Percentiles rank a stretch among this genome's conserved stretches.
Evolutionary conservation across 2,797 vertebrate species (phyloP).

Genomic region (Nasua narica): DNA sequence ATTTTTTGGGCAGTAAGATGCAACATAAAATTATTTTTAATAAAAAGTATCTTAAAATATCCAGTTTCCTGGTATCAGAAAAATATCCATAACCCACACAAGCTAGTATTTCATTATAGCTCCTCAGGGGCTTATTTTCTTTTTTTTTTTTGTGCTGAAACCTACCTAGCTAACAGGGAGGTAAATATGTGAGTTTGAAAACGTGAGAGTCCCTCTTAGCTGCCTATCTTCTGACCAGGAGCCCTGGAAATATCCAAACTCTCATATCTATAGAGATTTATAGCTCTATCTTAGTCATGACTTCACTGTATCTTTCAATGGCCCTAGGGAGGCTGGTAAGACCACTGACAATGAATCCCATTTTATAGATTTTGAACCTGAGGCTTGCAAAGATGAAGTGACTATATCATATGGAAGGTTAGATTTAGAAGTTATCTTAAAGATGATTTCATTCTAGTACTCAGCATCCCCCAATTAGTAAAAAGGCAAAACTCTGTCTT

Average conservation of each 20-base stretch:
- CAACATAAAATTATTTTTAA: constrained; percentile 15
- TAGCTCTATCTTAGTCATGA: not conserved
- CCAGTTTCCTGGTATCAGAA: not conserved
- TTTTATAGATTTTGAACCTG: constrained; percentile 45
- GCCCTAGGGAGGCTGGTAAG: not conserved
- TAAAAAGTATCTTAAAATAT: not conserved
- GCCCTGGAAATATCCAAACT: constrained; percentile 4
- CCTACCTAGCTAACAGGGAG: not conserved
- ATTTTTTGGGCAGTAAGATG: not conserved
- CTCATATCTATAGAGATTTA: not conserved
- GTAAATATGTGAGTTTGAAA: not conserved
- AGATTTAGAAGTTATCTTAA: constrained; percentile 35
- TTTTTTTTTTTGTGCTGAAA: not conserved
- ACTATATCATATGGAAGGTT: constrained; percentile 34
- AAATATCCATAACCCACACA: not conserved
- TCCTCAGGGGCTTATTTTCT: not conserved
- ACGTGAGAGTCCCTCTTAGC: not conserved
- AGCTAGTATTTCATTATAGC: not conserved
- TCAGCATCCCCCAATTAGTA: not conserved
- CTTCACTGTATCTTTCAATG: not conserved
- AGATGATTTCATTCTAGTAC: constrained; percentile 18
- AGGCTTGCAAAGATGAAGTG: constrained; percentile 23
- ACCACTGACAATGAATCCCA: constrained; percentile 4
- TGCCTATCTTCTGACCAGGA: not conserved
- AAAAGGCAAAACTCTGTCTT: constrained; percentile 39